Evolutionary conservation across 2,888 invertebrate species (phyloP).

Genomic region (Podotricha telesiphe): DNA sequence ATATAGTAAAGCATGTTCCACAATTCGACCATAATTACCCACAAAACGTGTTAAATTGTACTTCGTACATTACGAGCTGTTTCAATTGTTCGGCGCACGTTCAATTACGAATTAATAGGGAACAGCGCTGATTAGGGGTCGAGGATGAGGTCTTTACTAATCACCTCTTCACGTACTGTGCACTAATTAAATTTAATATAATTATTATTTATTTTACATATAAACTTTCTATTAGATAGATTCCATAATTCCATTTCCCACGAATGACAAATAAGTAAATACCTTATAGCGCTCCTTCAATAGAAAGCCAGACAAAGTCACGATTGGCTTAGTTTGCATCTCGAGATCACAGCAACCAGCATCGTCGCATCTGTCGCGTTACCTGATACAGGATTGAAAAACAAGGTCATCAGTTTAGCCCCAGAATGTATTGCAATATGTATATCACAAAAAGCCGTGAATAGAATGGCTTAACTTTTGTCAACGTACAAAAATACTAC

Average conservation of each 20-base stretch:
- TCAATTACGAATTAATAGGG: slow-evolving; percentile 71
- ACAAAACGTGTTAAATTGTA: slow-evolving; percentile 68
- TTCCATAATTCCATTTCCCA: slow-evolving; percentile 76
- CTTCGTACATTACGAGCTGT: slow-evolving; percentile 61
- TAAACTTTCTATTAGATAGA: slow-evolving; percentile 55
- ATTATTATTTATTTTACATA: not conserved
- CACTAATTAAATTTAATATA: slow-evolving; percentile 54
- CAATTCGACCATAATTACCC: slow-evolving; percentile 72
- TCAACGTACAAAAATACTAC: slow-evolving; percentile 55
- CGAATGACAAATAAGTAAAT: slow-evolving; percentile 77
- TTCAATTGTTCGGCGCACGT: slow-evolving; percentile 68
- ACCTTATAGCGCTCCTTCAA: slow-evolving; percentile 64
- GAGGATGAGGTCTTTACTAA: slow-evolving; percentile 67
- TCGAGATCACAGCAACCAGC: slow-evolving; percentile 70
- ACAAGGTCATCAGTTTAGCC: slow-evolving; percentile 70
- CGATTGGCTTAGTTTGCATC: slow-evolving; percentile 79
- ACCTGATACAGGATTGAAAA: slow-evolving; percentile 68
- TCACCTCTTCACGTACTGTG: slow-evolving; percentile 62
- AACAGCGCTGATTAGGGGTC: slow-evolving; percentile 61
- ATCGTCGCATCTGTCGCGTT: slow-evolving; percentile 73
- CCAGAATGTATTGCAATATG: slow-evolving; percentile 56
- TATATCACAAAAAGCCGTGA: slow-evolving; percentile 29
- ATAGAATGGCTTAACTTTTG: slow-evolving; percentile 31
- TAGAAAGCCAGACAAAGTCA: slow-evolving; percentile 78
- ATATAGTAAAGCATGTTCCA: slow-evolving; percentile 56